A percentile compares a stretch with the other conserved stretches of the same genome.
Evolutionary conservation across 2,888 invertebrate genomes (phyloP).

Genomic region (Ornithoptera priamus): DNA sequence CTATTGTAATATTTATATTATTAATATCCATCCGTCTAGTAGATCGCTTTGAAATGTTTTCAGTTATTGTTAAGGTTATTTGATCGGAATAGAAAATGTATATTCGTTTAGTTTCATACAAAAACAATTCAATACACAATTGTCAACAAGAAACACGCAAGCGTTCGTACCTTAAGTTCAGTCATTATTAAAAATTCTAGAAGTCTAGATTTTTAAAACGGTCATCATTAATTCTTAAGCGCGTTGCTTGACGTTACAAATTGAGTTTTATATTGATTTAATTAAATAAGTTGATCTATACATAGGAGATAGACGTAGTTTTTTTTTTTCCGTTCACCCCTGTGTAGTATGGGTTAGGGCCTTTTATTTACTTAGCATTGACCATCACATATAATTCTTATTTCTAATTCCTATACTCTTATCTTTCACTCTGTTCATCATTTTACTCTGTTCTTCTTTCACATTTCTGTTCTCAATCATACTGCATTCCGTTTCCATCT

Average conservation of each 20-base stretch:
- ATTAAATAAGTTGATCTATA: too few relatives aligned
- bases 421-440: too few relatives aligned
- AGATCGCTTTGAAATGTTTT: background rate
- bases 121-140: background rate
- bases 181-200: background rate
- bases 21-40: background rate
- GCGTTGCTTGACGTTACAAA: background rate
- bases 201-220: background rate
- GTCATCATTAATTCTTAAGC: conserved; percentile 10
- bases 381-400: too few relatives aligned
- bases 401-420: too few relatives aligned
- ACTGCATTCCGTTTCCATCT: too few relatives aligned
- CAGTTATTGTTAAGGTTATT: background rate
- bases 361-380: too few relatives aligned
- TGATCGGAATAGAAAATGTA: background rate
- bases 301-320: too few relatives aligned
- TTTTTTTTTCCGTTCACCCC: too few relatives aligned
- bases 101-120: background rate
- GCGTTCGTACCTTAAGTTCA: background rate
- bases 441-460: too few relatives aligned
- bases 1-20: background rate
- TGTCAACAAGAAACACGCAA: background rate
- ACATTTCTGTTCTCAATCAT: too few relatives aligned
- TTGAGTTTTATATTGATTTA: background rate
- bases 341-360: too few relatives aligned